Evolutionary conservation across 2,113 vertebrate genomes (phyloP).

Genomic region (Otocyon megalotis): DNA sequence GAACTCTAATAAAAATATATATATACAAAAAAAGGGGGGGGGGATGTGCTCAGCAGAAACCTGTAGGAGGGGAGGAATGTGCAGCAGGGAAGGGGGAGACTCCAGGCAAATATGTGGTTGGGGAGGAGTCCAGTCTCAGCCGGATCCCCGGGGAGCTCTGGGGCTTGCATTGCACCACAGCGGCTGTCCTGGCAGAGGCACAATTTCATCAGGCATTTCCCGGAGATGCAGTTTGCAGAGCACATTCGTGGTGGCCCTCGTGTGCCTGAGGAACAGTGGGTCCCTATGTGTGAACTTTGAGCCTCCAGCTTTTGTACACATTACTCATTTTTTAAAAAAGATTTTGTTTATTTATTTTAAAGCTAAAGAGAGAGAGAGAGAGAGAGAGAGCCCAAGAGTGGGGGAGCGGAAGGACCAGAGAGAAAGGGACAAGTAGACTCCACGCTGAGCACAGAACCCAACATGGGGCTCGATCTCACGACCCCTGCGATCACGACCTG

Average conservation of each 20-base stretch:
- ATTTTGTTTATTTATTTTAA: not conserved
- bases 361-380: not conserved
- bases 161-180: not conserved
- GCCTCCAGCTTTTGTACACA: not conserved
- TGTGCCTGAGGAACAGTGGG: not conserved
- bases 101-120: not conserved
- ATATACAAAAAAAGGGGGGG: not conserved
- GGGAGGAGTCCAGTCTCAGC: no score
- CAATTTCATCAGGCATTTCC: no score
- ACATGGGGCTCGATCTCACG: not conserved
- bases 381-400: not conserved
- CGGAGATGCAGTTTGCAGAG: accelerated
- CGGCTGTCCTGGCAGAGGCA: not conserved
- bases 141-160: not conserved
- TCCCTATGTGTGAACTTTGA: not conserved
- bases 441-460: not conserved
- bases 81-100: not conserved
- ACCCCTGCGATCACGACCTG: not conserved
- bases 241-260: accelerated
- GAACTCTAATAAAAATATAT: no score
- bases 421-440: not conserved
- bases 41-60: not conserved
- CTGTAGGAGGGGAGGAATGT: not conserved
- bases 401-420: not conserved
- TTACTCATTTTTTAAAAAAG: not conserved